Conservation (phyloP, 2,797 vertebrate genomes). For the Pagetopsis macropterus region DNA sequence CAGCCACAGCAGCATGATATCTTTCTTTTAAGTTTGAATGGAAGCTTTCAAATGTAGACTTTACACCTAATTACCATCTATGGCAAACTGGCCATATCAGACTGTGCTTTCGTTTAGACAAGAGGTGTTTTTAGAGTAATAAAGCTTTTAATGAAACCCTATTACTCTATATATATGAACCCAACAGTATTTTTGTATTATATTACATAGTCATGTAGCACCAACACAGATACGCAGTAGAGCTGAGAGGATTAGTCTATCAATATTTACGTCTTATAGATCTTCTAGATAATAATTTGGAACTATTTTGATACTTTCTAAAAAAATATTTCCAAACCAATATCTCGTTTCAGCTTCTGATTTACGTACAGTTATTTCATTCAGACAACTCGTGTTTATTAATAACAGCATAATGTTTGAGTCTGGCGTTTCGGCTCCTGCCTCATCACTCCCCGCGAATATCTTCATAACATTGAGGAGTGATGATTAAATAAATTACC, state of each 20-base stretch:
- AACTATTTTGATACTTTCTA: not conserved
- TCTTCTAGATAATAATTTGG: not conserved
- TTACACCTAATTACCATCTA: not conserved
- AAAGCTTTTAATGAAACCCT: not conserved
- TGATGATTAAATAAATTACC: too few relatives aligned
- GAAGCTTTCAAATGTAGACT: not conserved
- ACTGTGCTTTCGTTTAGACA: not conserved
- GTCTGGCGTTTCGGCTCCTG: too few relatives aligned
- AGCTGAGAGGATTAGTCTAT: not conserved
- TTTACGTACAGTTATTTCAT: too few relatives aligned
- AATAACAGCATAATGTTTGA: too few relatives aligned
- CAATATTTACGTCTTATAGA: too few relatives aligned
- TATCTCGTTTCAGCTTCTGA: not conserved
- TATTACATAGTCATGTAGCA: not conserved
- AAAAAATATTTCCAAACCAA: not conserved
- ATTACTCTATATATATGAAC: not conserved
- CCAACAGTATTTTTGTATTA: not conserved
- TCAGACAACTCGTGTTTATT: too few relatives aligned
- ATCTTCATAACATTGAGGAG: too few relatives aligned
- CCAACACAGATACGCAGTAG: not conserved
- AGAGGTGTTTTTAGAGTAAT: not conserved
- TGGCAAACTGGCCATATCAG: not conserved
- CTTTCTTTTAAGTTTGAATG: not conserved
- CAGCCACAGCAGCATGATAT: not conserved
- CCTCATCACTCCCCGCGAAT: too few relatives aligned